phyloP scores from a whole-genome alignment of 2,797 vertebrate genomes.

The Peromyscus melanophrys region DNA sequence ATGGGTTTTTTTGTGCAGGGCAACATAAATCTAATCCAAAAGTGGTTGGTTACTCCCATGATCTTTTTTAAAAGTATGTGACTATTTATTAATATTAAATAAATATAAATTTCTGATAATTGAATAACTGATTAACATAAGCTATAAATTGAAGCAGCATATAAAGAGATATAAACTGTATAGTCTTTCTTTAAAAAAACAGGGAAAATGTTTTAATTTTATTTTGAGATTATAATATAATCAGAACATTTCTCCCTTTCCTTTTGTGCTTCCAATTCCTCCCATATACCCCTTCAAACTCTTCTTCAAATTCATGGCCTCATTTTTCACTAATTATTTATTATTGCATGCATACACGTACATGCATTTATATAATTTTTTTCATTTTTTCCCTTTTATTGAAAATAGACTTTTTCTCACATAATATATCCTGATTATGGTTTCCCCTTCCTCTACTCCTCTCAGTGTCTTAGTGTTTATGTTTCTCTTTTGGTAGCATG shows the following conservation, averaged over 20 bases:
- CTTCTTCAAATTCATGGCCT: too few relatives aligned
- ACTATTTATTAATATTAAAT: neutral
- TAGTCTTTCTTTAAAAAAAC: too few relatives aligned
- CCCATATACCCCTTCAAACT: too few relatives aligned
- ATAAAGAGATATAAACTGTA: neutral
- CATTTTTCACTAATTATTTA: too few relatives aligned
- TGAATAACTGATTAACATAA: neutral
- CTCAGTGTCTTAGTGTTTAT: neutral
- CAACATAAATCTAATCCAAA: neutral
- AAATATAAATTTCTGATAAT: neutral
- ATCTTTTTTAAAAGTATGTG: neutral
- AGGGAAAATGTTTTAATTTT: too few relatives aligned
- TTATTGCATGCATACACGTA: too few relatives aligned
- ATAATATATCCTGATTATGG: neutral
- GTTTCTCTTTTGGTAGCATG: neutral
- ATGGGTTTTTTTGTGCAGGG: neutral
- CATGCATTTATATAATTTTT: too few relatives aligned
- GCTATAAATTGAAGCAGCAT: neutral
- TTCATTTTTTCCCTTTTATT: too few relatives aligned
- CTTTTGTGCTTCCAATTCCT: too few relatives aligned
- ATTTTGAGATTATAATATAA: too few relatives aligned
- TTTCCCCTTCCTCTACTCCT: neutral
- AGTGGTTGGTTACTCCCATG: neutral
- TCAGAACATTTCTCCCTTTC: too few relatives aligned
- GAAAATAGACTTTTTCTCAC: neutral